phyloP scores from a whole-genome alignment of 2,888 invertebrate genomes.

The Parnassius orleans region DNA sequence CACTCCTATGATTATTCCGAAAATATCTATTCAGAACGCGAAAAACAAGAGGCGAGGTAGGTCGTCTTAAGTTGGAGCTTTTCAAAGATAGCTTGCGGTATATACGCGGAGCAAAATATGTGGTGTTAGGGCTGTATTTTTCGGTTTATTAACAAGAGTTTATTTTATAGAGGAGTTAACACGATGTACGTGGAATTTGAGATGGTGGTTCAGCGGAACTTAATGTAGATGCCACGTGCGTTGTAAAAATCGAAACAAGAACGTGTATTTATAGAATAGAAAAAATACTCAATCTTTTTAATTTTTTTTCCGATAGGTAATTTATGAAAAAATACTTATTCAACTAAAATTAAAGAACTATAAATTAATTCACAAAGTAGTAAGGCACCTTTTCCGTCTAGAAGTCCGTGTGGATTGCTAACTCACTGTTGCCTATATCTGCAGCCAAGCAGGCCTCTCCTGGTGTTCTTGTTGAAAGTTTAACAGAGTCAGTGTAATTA shows the following conservation, averaged over 20 bases:
- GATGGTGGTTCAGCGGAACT: slow-evolving; percentile 34
- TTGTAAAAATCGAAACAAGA: slow-evolving; percentile 4
- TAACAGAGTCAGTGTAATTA: too few species aligned
- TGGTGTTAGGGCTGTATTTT: slow-evolving; percentile 61
- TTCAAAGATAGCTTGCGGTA: slow-evolving; percentile 47
- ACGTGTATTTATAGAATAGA: background rate
- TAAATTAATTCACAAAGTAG: too few species aligned
- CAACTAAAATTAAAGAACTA: too few species aligned
- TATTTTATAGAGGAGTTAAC: slow-evolving; percentile 66
- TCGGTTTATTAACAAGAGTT: slow-evolving; percentile 66
- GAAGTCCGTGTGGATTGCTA: too few species aligned
- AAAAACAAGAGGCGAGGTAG: slow-evolving; percentile 30
- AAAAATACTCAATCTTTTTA: background rate
- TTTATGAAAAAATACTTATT: too few species aligned
- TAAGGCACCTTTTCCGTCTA: too few species aligned
- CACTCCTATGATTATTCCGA: slow-evolving; percentile 8
- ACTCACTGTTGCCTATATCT: too few species aligned
- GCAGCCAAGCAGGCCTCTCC: too few species aligned
- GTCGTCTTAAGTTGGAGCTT: slow-evolving; percentile 34
- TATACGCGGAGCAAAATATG: slow-evolving; percentile 61
- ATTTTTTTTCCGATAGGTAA: too few species aligned
- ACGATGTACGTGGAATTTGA: slow-evolving; percentile 54
- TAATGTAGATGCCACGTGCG: slow-evolving; percentile 15
- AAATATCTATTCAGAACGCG: slow-evolving; percentile 5
- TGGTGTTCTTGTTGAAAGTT: too few species aligned